phyloP scores from a whole-genome alignment of 2,113 vertebrate genomes.

The Corythornis cristatus region DNA sequence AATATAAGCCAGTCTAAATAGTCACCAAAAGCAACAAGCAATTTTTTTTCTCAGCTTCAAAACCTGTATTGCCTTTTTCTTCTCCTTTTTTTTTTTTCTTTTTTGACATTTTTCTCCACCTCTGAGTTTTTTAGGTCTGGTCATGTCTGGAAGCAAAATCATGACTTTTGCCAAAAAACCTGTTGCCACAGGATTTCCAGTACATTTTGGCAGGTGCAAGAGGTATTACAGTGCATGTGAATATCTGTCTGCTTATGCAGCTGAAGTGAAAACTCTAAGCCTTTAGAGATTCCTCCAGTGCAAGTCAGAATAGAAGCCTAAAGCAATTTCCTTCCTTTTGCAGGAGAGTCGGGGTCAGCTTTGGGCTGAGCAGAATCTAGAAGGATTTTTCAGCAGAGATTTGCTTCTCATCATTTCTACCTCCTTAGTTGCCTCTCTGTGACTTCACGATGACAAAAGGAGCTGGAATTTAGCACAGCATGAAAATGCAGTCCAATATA shows the following conservation, averaged over 20 bases:
- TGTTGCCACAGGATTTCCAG: conserved; percentile 6
- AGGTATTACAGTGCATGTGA: neutral
- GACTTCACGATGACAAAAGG: neutral
- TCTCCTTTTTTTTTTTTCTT: neutral
- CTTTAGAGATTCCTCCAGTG: neutral
- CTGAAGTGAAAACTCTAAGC: neutral
- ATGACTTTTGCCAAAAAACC: neutral
- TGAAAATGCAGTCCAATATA: neutral
- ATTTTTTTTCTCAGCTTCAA: neutral
- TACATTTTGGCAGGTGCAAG: neutral
- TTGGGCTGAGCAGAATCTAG: neutral
- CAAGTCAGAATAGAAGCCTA: neutral
- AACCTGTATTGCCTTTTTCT: neutral
- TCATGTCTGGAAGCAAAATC: neutral
- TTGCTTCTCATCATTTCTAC: neutral
- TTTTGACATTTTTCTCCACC: neutral
- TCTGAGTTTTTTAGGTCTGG: neutral
- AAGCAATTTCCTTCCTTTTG: conserved; percentile 11
- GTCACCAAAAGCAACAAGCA: neutral
- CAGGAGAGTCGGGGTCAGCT: neutral
- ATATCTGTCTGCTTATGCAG: neutral
- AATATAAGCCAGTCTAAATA: neutral
- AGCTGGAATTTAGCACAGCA: neutral
- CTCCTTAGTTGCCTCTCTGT: neutral
- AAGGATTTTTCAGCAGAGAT: neutral